Conservation (phyloP, 1,140 invertebrate species). For the Tribolium castaneum region DNA sequence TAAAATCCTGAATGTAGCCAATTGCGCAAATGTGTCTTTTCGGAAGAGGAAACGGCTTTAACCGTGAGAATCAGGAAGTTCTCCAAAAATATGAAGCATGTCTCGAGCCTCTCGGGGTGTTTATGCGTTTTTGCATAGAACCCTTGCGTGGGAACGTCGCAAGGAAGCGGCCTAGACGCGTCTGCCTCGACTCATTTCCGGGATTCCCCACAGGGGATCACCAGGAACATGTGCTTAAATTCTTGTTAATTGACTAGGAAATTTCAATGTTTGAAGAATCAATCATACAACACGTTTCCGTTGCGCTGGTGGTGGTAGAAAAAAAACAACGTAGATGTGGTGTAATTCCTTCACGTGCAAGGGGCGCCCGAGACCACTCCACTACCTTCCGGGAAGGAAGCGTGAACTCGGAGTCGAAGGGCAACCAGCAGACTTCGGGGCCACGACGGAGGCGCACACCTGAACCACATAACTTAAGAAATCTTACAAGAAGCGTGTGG, state of each 20-base stretch:
- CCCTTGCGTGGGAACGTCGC: slow-evolving; percentile 28
- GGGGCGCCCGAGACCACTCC: slow-evolving; percentile 30
- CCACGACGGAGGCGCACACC: slow-evolving; percentile 38
- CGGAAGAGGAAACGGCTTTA: neutral
- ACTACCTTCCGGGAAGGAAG: slow-evolving; percentile 41
- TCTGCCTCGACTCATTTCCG: slow-evolving; percentile 36
- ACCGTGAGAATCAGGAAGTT: slow-evolving; percentile 39
- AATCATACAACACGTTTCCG: slow-evolving; percentile 7
- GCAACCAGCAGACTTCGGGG: slow-evolving; percentile 41
- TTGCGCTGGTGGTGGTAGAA: neutral
- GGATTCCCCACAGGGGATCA: slow-evolving; percentile 37
- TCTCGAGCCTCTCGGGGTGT: slow-evolving; percentile 18
- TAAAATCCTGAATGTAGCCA: no score
- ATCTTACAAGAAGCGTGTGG: slow-evolving; percentile 41
- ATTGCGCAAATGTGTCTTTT: neutral
- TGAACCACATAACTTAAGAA: slow-evolving; percentile 41
- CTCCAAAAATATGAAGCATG: slow-evolving; percentile 30
- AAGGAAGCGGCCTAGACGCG: slow-evolving; percentile 42
- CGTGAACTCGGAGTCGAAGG: slow-evolving; percentile 39
- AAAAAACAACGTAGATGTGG: slow-evolving; percentile 18
- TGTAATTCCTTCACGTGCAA: slow-evolving; percentile 36
- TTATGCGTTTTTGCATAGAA: slow-evolving; percentile 40
- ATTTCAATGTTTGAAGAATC: neutral
- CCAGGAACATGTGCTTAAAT: slow-evolving; percentile 24
- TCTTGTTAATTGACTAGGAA: slow-evolving; percentile 17